Conservation (phyloP, 2,888 invertebrate species). For the Napeogenes inachia region DNA sequence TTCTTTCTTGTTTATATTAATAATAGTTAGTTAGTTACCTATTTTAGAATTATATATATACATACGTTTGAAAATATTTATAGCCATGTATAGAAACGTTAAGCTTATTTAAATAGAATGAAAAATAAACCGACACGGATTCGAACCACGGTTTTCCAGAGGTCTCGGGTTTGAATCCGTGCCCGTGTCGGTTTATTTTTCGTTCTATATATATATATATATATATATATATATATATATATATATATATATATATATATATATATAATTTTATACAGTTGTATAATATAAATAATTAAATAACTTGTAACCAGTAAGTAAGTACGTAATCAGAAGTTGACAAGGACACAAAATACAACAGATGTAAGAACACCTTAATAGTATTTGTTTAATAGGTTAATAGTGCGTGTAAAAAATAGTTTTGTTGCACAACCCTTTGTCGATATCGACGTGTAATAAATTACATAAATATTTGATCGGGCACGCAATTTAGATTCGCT, state of each 20-base stretch:
- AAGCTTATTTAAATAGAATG: too few species aligned
- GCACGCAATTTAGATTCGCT: conserved; percentile 44
- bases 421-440: conserved; percentile 65
- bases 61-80: too few species aligned
- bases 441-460: conserved; percentile 67
- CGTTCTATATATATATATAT: not conserved
- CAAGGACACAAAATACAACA: conserved; percentile 13
- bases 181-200: too few species aligned
- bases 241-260: not conserved
- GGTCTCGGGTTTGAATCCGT: too few species aligned
- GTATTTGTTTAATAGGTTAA: conserved; percentile 57
- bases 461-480: conserved; percentile 70
- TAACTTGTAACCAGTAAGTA: too few species aligned
- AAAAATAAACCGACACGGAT: too few species aligned
- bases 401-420: conserved; percentile 57
- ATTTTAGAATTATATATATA: too few species aligned
- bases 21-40: too few species aligned
- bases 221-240: conserved; percentile 1
- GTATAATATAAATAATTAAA: conserved; percentile 17
- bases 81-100: too few species aligned
- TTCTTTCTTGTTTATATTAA: too few species aligned
- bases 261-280: conserved; percentile 32
- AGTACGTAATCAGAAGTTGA: too few species aligned
- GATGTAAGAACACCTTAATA: conserved; percentile 26
- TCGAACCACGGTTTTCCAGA: too few species aligned